phyloP scores from a whole-genome alignment of 2,113 vertebrate species.

The Mormoops blainvillei region DNA sequence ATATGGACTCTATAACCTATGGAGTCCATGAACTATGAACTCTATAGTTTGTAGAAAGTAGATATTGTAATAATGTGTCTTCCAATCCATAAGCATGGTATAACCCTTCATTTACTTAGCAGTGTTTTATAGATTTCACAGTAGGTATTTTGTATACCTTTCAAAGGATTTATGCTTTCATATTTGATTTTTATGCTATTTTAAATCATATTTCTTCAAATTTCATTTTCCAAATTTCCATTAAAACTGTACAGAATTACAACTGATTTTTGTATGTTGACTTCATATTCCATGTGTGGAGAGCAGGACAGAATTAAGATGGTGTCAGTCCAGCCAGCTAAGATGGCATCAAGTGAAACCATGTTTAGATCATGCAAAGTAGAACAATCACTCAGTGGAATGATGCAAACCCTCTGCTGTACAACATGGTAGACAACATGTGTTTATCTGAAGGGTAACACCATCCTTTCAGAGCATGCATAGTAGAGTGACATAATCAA shows the following conservation, averaged over 20 bases:
- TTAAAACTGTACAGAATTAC: neutral
- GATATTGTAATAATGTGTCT: neutral
- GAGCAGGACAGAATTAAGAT: too few species aligned
- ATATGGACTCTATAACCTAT: neutral
- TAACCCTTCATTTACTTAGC: neutral
- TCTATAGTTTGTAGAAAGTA: neutral
- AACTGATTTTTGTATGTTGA: neutral
- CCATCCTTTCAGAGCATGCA: too few species aligned
- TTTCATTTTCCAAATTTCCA: neutral
- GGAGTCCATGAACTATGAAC: neutral
- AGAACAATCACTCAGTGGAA: too few species aligned
- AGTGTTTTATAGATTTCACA: neutral
- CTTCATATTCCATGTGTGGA: neutral
- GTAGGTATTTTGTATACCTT: neutral
- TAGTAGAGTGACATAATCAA: too few species aligned
- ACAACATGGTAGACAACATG: too few species aligned
- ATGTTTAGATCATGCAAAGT: too few species aligned
- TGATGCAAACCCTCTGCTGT: too few species aligned
- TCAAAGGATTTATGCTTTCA: neutral
- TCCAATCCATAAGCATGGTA: neutral
- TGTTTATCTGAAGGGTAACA: too few species aligned
- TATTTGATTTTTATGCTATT: neutral
- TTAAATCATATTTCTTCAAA: neutral
- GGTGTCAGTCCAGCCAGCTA: too few species aligned
- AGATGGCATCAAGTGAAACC: too few species aligned